Conservation (phyloP, 2,113 vertebrate species). For the Psammodynastes pulverulentus region DNA sequence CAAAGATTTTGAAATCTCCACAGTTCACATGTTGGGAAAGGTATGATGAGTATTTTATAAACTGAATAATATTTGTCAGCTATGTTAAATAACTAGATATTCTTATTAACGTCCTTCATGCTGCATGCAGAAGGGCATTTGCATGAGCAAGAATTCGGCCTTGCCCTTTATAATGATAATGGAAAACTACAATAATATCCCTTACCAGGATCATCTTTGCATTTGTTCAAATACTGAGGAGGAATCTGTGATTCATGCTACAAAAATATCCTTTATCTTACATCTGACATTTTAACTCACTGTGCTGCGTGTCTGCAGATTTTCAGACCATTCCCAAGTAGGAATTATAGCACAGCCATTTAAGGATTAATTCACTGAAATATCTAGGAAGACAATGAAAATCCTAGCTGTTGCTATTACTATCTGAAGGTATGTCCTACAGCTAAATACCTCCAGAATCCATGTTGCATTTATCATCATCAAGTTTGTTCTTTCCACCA, state of each 20-base stretch:
- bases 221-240: neutral
- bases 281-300: neutral
- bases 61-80: neutral
- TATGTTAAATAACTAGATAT: neutral
- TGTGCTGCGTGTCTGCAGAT: neutral
- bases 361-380: neutral
- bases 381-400: neutral
- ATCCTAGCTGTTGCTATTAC: neutral
- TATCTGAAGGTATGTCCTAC: neutral
- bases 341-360: neutral
- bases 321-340: neutral
- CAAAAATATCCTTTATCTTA: neutral
- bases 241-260: neutral
- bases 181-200: neutral
- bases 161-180: neutral
- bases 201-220: neutral
- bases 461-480: neutral
- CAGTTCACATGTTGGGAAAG: neutral
- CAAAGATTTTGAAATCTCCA: neutral
- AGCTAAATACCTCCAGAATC: neutral
- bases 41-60: neutral
- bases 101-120: neutral
- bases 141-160: neutral
- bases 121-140: neutral
- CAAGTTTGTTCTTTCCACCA: neutral